These are phyloP conservation scores for Pluvianellus socialis DNA, from an alignment of 2,113 vertebrate genomes.

Conservation along the genomic window DNA sequence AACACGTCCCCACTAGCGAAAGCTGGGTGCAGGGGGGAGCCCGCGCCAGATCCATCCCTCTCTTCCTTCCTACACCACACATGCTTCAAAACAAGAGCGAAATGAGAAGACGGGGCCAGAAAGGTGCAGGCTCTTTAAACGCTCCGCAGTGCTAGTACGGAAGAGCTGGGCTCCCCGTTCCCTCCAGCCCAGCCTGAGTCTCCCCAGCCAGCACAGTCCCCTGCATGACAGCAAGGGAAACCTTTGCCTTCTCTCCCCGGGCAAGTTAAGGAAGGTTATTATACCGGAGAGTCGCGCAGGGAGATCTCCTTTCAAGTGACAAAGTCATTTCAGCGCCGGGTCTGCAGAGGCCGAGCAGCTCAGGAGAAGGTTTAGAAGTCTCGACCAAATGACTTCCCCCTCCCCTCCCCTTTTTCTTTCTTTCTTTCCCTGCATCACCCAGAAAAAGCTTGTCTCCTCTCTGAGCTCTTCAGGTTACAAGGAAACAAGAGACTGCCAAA, in stretches of 20 bases:
- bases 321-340: fast-evolving
- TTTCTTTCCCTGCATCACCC: background rate
- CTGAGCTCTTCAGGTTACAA: slow-evolving; percentile 65
- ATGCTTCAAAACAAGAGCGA: fast-evolving
- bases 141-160: background rate
- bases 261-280: background rate
- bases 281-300: fast-evolving
- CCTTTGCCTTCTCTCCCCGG: background rate
- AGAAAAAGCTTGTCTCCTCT: slow-evolving; percentile 54
- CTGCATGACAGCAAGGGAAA: background rate
- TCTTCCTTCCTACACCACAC: background rate
- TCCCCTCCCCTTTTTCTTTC: no score
- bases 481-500: slow-evolving; percentile 66
- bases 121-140: background rate
- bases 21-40: fast-evolving
- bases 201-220: no score
- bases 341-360: background rate
- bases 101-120: background rate
- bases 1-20: background rate
- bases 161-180: background rate
- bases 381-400: background rate
- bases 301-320: background rate
- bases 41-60: background rate
- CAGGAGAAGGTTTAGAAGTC: background rate
- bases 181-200: background rate